Conservation (phyloP, 2,113 vertebrate genomes). For the Vulpes ferrilata region DNA sequence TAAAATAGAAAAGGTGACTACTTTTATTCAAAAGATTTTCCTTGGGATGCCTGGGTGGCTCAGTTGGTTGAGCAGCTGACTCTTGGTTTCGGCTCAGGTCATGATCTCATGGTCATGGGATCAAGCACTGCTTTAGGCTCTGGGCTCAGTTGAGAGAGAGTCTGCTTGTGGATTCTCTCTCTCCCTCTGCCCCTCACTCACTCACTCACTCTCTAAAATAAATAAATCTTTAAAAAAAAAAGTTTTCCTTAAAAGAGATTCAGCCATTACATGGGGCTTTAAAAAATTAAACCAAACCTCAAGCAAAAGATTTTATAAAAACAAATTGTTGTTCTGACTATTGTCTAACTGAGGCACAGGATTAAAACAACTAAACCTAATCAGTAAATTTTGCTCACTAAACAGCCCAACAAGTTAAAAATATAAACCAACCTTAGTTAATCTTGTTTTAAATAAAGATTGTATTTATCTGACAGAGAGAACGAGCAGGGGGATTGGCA, state of each 20-base stretch:
- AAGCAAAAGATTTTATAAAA: constrained; percentile 43
- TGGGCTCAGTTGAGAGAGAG: background rate
- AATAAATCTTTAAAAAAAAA: background rate
- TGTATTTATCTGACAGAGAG: no score
- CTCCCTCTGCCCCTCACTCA: background rate
- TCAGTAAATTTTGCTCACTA: constrained; percentile 41
- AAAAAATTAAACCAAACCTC: constrained; percentile 33
- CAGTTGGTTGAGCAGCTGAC: no score
- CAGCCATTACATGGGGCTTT: constrained; percentile 15
- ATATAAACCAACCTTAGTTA: background rate
- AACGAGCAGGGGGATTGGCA: no score
- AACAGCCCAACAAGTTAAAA: constrained; percentile 11
- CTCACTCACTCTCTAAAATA: background rate
- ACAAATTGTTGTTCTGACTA: constrained; percentile 21
- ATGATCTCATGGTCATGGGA: background rate
- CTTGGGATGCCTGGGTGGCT: background rate
- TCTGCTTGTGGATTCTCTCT: background rate
- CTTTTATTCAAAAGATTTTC: constrained; percentile 57
- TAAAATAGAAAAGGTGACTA: constrained; percentile 42
- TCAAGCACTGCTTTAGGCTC: background rate
- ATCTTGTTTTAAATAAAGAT: no score
- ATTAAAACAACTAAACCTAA: constrained; percentile 52
- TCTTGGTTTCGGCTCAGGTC: background rate
- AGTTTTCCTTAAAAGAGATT: background rate
- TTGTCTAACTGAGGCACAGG: constrained; percentile 32